These are phyloP conservation scores for Steatornis caripensis DNA, from an alignment of 2,113 vertebrate species.

Conservation along the genomic window DNA sequence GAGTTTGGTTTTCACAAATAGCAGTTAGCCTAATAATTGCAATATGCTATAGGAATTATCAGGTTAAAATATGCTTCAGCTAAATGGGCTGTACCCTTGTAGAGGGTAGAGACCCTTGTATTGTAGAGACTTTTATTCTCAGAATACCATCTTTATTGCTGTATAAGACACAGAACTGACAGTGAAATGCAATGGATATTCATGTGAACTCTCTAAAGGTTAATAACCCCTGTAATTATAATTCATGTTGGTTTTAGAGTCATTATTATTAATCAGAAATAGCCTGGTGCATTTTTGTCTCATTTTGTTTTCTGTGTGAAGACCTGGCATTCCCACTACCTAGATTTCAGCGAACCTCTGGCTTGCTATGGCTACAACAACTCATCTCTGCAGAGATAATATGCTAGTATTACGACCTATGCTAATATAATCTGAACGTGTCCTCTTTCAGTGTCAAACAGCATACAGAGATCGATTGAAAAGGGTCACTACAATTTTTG, in stretches of 20 bases:
- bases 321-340: neutral
- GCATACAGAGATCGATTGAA: neutral
- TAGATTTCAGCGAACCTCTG: neutral
- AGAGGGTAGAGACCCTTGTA: no score
- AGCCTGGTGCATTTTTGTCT: neutral
- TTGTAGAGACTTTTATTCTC: neutral
- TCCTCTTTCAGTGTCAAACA: neutral
- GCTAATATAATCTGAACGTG: neutral
- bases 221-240: neutral
- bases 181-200: neutral
- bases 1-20: constrained; percentile 20
- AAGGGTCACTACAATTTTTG: neutral
- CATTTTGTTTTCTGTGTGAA: neutral
- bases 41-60: constrained; percentile 3
- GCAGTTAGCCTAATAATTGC: constrained; percentile 24
- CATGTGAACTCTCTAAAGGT: neutral
- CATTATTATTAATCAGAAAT: neutral
- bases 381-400: neutral
- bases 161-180: neutral
- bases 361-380: neutral
- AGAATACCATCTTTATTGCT: neutral
- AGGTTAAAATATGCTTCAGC: neutral
- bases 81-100: neutral
- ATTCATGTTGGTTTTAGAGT: neutral
- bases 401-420: neutral